Percentiles rank a stretch among this genome's conserved stretches.
These are phyloP conservation scores for Periophthalmus modestus DNA, from an alignment of 2,113 vertebrate species.

Conservation along the genomic window DNA sequence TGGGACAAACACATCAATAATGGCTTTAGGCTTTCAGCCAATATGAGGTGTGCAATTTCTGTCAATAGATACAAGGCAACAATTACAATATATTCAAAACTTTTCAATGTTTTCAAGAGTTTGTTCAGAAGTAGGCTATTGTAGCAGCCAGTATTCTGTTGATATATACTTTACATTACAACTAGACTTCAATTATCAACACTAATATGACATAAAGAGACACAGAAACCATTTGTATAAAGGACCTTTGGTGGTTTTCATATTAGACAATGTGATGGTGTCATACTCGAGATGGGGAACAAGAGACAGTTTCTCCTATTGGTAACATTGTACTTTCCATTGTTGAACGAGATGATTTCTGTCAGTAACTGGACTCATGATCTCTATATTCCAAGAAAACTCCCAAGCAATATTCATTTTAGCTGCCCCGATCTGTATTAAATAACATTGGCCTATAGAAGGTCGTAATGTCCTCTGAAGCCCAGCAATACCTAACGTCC, in stretches of 20 bases:
- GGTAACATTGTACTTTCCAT: too few relatives aligned
- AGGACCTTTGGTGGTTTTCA: too few relatives aligned
- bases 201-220: neutral
- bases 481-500: conserved; percentile 85
- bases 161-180: neutral
- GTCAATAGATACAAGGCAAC: conserved; percentile 26
- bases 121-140: neutral
- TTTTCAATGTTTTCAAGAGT: neutral
- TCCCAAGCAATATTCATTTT: too few relatives aligned
- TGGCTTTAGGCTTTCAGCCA: conserved; percentile 17
- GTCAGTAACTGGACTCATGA: too few relatives aligned
- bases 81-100: neutral
- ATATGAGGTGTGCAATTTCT: conserved; percentile 2
- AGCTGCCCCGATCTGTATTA: too few relatives aligned
- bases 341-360: too few relatives aligned
- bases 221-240: neutral
- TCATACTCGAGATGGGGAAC: too few relatives aligned
- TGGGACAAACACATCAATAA: conserved; percentile 50
- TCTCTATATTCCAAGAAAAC: too few relatives aligned
- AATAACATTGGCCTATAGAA: too few relatives aligned
- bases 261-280: too few relatives aligned
- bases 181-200: neutral
- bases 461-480: too few relatives aligned
- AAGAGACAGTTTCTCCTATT: too few relatives aligned
- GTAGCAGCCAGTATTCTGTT: neutral